phyloP scores from a whole-genome alignment of 2,888 invertebrate species.

The Ramazzottius varieornatus region DNA sequence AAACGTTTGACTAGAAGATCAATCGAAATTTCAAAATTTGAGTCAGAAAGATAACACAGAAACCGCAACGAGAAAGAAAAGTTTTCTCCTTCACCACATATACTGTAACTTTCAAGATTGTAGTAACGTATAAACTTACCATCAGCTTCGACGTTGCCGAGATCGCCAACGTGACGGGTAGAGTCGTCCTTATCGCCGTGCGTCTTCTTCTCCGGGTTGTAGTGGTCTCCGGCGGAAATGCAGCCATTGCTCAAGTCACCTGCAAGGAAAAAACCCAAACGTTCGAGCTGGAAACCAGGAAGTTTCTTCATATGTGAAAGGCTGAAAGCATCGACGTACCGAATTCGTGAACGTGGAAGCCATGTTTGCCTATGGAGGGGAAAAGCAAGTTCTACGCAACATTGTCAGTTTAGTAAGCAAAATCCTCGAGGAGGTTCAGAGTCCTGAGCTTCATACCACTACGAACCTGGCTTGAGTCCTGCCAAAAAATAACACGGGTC shows the following conservation, averaged over 20 bases:
- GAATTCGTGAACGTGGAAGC: neutral
- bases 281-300: neutral
- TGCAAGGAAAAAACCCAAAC: neutral
- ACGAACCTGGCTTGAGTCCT: too few relatives aligned
- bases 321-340: neutral
- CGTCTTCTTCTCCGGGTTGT: neutral
- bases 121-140: too few relatives aligned
- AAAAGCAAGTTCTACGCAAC: too few relatives aligned
- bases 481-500: too few relatives aligned
- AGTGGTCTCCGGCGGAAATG: neutral
- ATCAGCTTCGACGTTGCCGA: neutral
- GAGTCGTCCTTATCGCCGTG: neutral
- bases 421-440: neutral
- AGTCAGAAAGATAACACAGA: too few relatives aligned
- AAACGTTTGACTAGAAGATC: too few relatives aligned
- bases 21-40: too few relatives aligned
- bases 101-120: too few relatives aligned
- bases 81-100: too few relatives aligned
- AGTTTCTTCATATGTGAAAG: neutral
- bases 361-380: neutral
- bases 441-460: too few relatives aligned
- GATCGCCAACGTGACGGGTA: neutral
- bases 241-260: neutral
- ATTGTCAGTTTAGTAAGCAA: too few relatives aligned
- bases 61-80: too few relatives aligned